A percentile compares a stretch with the other conserved stretches of the same genome.
These are phyloP conservation scores for Plotosus lineatus DNA, from an alignment of 2,113 vertebrate species.

Conservation along the genomic window DNA sequence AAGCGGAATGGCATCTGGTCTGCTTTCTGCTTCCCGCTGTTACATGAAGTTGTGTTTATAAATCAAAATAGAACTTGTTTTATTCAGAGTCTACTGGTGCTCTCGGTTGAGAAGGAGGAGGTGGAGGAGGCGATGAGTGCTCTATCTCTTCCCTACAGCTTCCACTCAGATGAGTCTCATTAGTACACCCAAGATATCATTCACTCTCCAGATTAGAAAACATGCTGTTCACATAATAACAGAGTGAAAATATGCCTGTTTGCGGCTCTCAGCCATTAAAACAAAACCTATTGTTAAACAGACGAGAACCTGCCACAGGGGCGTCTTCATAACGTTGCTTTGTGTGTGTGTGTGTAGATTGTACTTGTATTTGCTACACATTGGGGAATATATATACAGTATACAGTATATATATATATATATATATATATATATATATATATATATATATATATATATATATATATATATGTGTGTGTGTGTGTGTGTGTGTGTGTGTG, in stretches of 20 bases:
- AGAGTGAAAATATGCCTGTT: conserved; percentile 39
- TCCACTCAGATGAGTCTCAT: conserved; percentile 49
- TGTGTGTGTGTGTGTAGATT: no score
- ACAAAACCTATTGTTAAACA: conserved; percentile 44
- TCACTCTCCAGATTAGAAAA: conserved; percentile 42
- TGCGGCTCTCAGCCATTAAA: conserved; percentile 36
- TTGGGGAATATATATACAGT: neutral
- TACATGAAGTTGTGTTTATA: conserved; percentile 16
- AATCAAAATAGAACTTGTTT: no score
- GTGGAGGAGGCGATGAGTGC: conserved; percentile 6
- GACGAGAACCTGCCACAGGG: conserved; percentile 39
- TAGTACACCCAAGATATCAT: conserved; percentile 44
- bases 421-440: no score
- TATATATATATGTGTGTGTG: no score
- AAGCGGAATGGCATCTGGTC: conserved; percentile 44
- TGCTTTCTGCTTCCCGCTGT: conserved; percentile 14
- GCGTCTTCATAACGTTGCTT: conserved; percentile 8
- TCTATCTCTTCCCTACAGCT: conserved; percentile 52
- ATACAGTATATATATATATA: no score
- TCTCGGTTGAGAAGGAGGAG: neutral
- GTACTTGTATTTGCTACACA: neutral
- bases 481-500: no score
- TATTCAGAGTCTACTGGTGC: conserved; percentile 15
- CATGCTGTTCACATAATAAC: conserved; percentile 37
- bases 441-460: no score